Percentiles rank a stretch among this genome's conserved stretches.
Evolutionary conservation across 1,140 invertebrate species (phyloP).

Genomic region (Lasaia peninsularis): DNA sequence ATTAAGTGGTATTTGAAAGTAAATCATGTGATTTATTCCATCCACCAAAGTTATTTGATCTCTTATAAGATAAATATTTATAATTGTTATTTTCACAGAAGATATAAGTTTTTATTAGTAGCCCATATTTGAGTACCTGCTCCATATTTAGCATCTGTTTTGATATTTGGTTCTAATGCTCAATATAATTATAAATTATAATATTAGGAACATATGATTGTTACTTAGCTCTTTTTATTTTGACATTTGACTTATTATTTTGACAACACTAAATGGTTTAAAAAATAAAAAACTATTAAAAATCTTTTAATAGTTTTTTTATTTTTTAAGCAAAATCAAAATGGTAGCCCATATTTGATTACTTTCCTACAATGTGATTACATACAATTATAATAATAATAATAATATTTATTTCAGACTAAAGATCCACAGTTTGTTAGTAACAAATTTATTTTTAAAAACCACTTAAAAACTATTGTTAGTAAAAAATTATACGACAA

Average conservation of each 20-base stretch:
- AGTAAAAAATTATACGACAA: too few relatives aligned
- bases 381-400: too few relatives aligned
- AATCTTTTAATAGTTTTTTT: constrained; percentile 14
- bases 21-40: constrained; percentile 22
- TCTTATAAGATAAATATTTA: constrained; percentile 18
- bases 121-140: constrained; percentile 30
- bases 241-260: too few relatives aligned
- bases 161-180: constrained; percentile 26
- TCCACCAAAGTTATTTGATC: constrained; percentile 15
- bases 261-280: neutral
- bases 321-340: constrained; percentile 3
- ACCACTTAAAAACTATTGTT: too few relatives aligned
- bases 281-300: constrained; percentile 23
- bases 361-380: too few relatives aligned
- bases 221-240: too few relatives aligned
- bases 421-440: too few relatives aligned
- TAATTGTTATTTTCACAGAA: constrained; percentile 20
- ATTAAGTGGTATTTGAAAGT: too few relatives aligned
- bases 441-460: too few relatives aligned
- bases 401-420: too few relatives aligned
- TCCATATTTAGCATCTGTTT: constrained; percentile 32
- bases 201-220: constrained; percentile 21
- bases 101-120: constrained; percentile 21
- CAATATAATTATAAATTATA: constrained; percentile 18
- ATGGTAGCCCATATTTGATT: constrained; percentile 21